Conservation (phyloP, 1,140 invertebrate genomes). For the Bombus ignitus region DNA sequence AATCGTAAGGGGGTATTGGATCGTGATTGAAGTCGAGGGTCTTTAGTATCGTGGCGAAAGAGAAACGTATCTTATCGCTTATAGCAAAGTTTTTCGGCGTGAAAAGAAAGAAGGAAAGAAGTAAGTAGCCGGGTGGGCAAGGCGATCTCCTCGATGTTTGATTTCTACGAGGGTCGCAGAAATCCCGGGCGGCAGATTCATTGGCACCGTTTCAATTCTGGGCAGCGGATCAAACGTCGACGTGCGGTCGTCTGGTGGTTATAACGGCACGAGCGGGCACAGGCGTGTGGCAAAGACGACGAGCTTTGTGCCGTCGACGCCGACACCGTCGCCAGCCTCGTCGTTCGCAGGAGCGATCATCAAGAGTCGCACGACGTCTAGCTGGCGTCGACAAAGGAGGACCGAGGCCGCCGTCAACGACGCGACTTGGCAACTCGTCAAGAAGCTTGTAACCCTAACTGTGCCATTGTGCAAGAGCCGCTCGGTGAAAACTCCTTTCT, state of each 20-base stretch:
- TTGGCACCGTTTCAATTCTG: constrained; percentile 81
- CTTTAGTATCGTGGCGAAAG: constrained; percentile 37
- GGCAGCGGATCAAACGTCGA: constrained; percentile 77
- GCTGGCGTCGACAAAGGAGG: constrained; percentile 69
- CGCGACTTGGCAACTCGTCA: constrained; percentile 80
- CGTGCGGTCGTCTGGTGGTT: constrained; percentile 64
- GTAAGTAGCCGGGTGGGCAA: constrained; percentile 25
- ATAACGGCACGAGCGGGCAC: constrained; percentile 42
- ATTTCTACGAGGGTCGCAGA: constrained; percentile 53
- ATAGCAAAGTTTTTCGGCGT: constrained; percentile 26
- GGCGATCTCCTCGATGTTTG: constrained; percentile 49
- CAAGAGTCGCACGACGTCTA: constrained; percentile 63
- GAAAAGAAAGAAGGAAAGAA: neutral
- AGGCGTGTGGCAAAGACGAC: constrained; percentile 57
- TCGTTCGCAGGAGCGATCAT: constrained; percentile 62
- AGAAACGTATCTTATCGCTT: constrained; percentile 42
- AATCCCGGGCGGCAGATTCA: constrained; percentile 67
- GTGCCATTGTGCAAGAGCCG: constrained; percentile 73
- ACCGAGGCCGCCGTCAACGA: constrained; percentile 65
- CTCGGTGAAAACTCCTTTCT: constrained; percentile 66
- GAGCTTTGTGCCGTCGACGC: constrained; percentile 56
- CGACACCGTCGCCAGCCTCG: constrained; percentile 56
- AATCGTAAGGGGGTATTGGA: constrained; percentile 19
- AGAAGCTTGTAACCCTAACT: constrained; percentile 80
- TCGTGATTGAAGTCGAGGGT: constrained; percentile 29